Conservation (phyloP, 2,113 vertebrate species). For the Patagioenas fasciata region DNA sequence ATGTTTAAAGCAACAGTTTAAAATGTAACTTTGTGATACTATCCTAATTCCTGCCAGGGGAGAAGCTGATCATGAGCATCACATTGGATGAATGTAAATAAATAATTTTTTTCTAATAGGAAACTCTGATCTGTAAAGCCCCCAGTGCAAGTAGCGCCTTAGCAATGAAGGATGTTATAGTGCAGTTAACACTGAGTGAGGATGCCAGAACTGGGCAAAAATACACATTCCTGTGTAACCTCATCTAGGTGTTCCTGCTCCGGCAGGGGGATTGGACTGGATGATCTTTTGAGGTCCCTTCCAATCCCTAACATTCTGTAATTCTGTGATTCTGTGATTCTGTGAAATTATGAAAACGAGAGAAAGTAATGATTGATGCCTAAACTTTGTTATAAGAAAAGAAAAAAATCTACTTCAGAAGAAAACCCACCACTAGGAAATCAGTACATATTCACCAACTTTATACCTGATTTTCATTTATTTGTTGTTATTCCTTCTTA, state of each 20-base stretch:
- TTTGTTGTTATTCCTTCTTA: background rate
- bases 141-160: background rate
- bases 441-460: background rate
- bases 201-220: background rate
- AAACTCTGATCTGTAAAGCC: background rate
- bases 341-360: background rate
- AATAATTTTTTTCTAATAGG: background rate
- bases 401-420: background rate
- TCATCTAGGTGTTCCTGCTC: no score
- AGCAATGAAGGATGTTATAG: background rate
- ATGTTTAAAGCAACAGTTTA: background rate
- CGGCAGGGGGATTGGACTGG: no score
- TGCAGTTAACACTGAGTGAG: background rate
- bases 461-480: background rate
- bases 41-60: background rate
- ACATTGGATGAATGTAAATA: background rate
- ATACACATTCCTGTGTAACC: no score
- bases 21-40: background rate
- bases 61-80: background rate
- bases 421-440: background rate
- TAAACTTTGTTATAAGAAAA: background rate
- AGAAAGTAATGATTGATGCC: background rate
- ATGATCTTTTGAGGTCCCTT: no score
- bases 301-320: no score
- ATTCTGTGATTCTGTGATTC: no score